These are phyloP conservation scores for Drosophila siamana DNA, from an alignment of 2,888 invertebrate species.

Conservation along the genomic window DNA sequence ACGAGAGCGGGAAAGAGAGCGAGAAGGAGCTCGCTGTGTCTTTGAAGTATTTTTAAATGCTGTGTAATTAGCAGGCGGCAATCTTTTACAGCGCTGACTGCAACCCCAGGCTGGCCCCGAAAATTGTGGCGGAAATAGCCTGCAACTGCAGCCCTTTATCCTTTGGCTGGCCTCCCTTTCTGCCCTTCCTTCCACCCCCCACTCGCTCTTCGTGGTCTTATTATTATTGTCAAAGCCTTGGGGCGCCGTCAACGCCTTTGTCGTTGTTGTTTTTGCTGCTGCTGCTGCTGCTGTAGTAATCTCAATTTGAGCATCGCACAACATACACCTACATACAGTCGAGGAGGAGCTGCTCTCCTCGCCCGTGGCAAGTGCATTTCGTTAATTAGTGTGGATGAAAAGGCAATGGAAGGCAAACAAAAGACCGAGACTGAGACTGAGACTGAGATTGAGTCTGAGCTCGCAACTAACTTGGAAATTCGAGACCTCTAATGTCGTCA, in stretches of 20 bases:
- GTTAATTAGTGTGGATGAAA: conserved; percentile 73
- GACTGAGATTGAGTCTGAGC: neutral
- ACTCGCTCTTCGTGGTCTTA: conserved; percentile 25
- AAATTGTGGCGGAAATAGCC: conserved; percentile 48
- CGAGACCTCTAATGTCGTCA: conserved; percentile 40
- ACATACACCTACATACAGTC: too few relatives aligned
- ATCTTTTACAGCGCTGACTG: conserved; percentile 29
- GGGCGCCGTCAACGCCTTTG: conserved; percentile 49
- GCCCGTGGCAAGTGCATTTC: conserved; percentile 73
- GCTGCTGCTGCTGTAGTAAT: conserved; percentile 32
- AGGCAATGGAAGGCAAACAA: conserved; percentile 43
- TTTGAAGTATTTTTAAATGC: conserved; percentile 48
- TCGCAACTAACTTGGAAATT: conserved; percentile 50
- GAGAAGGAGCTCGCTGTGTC: conserved; percentile 4
- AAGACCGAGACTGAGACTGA: conserved; percentile 22
- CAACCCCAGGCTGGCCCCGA: conserved; percentile 9
- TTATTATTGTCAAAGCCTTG: conserved; percentile 68
- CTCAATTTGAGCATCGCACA: conserved; percentile 60
- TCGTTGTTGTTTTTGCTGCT: conserved; percentile 20
- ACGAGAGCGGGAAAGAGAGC: neutral
- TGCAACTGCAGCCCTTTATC: conserved; percentile 23
- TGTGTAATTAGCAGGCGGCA: conserved; percentile 64
- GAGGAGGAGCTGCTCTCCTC: conserved; percentile 1
- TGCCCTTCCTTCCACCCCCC: neutral
- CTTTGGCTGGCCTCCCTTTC: neutral